Percentiles rank a stretch among this genome's conserved stretches.
Conservation (phyloP, 2,113 vertebrate species). For the Ammospiza caudacuta region DNA sequence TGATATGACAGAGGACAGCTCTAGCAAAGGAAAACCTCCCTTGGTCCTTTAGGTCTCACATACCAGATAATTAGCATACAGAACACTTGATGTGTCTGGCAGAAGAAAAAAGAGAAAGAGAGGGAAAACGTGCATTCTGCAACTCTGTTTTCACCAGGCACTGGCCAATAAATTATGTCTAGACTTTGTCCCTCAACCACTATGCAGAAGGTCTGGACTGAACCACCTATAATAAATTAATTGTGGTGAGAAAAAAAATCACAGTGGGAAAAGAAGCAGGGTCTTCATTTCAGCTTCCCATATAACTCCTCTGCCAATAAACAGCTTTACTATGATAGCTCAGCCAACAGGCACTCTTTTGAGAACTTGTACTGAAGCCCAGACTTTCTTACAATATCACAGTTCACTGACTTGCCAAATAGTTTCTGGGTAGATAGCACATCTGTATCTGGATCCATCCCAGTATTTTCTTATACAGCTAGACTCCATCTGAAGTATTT, state of each 20-base stretch:
- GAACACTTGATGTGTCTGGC: conserved; percentile 22
- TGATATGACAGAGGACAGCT: background rate
- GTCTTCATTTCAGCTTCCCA: conserved; percentile 63
- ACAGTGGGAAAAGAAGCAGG: conserved; percentile 64
- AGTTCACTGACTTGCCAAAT: conserved; percentile 68
- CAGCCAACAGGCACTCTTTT: conserved; percentile 64
- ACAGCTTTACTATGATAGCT: conserved; percentile 43
- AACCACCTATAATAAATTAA: conserved; percentile 69
- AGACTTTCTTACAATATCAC: conserved; percentile 63
- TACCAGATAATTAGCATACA: conserved; percentile 45
- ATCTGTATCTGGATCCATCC: conserved; percentile 52
- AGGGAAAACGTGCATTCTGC: conserved; percentile 48
- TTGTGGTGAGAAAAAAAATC: conserved; percentile 55
- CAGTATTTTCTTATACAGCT: conserved; percentile 49
- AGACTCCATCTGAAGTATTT: conserved; percentile 63
- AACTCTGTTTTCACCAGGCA: conserved; percentile 52
- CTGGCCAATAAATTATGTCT: conserved; percentile 68
- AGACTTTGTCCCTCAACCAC: conserved; percentile 62
- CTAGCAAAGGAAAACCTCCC: background rate
- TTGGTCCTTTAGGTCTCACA: background rate
- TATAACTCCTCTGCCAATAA: conserved; percentile 63
- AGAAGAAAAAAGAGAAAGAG: conserved; percentile 4
- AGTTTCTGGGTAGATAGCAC: conserved; percentile 63
- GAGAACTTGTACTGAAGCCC: conserved; percentile 60
- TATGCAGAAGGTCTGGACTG: conserved; percentile 52